phyloP scores from a whole-genome alignment of 2,797 vertebrate species.

The Sebastolobus altivelis region DNA sequence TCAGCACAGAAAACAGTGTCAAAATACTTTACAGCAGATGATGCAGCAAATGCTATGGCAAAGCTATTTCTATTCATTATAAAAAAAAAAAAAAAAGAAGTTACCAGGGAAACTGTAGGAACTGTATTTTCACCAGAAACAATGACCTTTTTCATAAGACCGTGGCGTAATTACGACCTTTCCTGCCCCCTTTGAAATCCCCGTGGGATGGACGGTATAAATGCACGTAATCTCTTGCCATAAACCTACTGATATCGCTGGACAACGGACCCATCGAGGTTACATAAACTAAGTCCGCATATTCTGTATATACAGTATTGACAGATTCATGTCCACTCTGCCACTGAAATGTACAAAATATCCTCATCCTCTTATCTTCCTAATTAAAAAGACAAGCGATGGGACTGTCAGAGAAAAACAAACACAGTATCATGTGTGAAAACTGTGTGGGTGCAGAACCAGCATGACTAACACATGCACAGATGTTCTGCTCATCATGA shows the following conservation, averaged over 20 bases:
- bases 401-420: constrained; percentile 35
- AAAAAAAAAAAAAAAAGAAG: background rate
- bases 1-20: constrained; percentile 26
- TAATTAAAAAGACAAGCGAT: constrained; percentile 3
- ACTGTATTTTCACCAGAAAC: background rate
- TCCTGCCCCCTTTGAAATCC: background rate
- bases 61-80: background rate
- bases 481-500: constrained; percentile 68
- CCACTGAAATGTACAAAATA: background rate
- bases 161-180: constrained; percentile 15
- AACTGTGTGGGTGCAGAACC: constrained; percentile 67
- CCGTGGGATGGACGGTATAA: background rate
- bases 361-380: background rate
- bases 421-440: constrained; percentile 62
- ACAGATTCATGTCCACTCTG: constrained; percentile 8
- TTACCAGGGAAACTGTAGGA: background rate
- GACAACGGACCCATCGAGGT: constrained; percentile 2
- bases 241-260: background rate
- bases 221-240: constrained; percentile 10
- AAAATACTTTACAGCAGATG: constrained; percentile 31
- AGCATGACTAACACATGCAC: constrained; percentile 76
- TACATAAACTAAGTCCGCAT: background rate
- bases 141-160: background rate
- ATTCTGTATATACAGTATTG: background rate
- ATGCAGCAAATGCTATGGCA: constrained; percentile 23